phyloP scores from a whole-genome alignment of 2,113 vertebrate species.

The Dendrocopos noguchii region DNA sequence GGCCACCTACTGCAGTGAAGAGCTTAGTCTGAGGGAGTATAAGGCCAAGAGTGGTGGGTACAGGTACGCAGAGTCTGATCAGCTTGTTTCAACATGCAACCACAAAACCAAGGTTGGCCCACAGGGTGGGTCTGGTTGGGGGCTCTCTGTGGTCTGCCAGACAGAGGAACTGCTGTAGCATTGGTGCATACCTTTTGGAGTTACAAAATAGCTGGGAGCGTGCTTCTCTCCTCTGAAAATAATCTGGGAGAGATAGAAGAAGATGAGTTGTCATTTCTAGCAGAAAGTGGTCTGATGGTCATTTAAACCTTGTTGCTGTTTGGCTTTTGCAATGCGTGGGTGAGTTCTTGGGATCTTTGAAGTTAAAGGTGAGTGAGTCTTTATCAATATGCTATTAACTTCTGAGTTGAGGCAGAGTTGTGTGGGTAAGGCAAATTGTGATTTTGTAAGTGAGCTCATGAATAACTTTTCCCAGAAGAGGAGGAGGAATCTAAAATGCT shows the following conservation, averaged over 20 bases:
- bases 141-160: fast-evolving
- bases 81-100: background rate
- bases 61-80: background rate
- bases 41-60: background rate
- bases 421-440: background rate
- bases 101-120: fast-evolving
- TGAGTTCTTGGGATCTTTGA: background rate
- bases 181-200: background rate
- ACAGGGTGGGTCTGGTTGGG: fast-evolving
- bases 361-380: background rate
- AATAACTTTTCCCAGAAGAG: background rate
- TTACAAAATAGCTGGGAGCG: background rate
- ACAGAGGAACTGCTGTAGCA: fast-evolving
- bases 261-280: background rate
- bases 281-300: background rate
- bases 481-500: background rate
- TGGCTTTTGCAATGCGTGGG: fast-evolving
- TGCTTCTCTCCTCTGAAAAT: fast-evolving
- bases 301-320: background rate
- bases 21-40: background rate
- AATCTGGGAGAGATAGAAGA: background rate
- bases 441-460: background rate
- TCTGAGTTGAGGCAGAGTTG: background rate
- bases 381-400: background rate
- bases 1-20: background rate